Evolutionary conservation across 2,888 invertebrate genomes (phyloP).

Genomic region (Apamea anceps): DNA sequence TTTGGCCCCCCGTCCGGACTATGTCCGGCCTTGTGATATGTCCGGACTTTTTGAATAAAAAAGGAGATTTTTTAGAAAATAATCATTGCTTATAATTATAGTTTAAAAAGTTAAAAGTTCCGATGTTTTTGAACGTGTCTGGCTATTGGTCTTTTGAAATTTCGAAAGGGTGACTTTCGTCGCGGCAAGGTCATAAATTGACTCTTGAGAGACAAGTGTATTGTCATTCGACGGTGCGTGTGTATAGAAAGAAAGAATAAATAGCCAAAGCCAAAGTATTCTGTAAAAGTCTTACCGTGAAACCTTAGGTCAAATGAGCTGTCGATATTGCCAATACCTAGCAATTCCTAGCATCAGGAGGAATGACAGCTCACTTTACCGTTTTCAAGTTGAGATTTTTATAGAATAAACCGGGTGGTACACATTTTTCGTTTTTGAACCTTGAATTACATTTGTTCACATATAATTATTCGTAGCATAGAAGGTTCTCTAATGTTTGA

Average conservation of each 20-base stretch:
- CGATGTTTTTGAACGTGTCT: neutral
- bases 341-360: neutral
- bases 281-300: neutral
- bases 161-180: neutral
- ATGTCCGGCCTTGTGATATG: neutral
- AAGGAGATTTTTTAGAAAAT: neutral
- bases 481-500: slow-evolving; percentile 48
- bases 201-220: too few relatives aligned
- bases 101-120: neutral
- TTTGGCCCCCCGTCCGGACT: neutral
- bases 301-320: neutral
- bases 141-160: neutral
- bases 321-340: neutral
- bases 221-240: too few relatives aligned
- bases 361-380: neutral
- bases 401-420: neutral
- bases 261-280: too few relatives aligned
- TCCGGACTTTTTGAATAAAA: neutral
- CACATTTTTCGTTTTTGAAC: neutral
- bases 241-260: too few relatives aligned
- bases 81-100: neutral
- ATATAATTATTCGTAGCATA: neutral
- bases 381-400: neutral
- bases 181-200: neutral
- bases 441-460: slow-evolving; percentile 14